Conservation (phyloP, 2,113 vertebrate genomes). For the Falco punctatus region DNA sequence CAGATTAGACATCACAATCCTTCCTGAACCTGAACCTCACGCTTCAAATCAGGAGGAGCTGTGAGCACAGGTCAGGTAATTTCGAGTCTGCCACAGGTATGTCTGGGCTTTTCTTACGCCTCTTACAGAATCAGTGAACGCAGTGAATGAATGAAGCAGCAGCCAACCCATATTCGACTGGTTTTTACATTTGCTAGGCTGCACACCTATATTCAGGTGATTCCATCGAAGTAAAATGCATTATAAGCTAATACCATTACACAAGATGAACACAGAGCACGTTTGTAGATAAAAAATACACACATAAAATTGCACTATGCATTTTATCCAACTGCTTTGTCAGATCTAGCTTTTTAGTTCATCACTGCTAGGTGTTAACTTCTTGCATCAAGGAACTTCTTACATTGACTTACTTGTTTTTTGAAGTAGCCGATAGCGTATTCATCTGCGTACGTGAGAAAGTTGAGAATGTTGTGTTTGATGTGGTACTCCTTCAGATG, state of each 20-base stretch:
- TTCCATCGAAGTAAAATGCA: background rate
- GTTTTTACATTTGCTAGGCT: background rate
- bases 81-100: background rate
- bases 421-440: conserved; percentile 99
- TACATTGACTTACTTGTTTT: conserved; percentile 86
- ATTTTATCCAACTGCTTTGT: background rate
- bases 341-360: background rate
- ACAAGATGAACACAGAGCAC: background rate
- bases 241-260: background rate
- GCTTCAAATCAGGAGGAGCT: background rate
- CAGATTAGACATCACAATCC: background rate
- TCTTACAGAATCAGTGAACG: background rate
- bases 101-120: background rate
- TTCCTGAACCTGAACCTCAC: background rate
- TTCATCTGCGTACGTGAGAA: conserved; percentile 98
- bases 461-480: conserved; percentile 96
- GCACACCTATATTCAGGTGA: background rate
- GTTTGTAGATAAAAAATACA: background rate
- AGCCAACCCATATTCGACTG: background rate
- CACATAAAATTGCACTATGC: background rate
- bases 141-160: background rate
- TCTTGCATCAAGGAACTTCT: background rate
- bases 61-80: background rate
- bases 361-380: background rate
- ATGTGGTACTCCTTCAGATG: conserved; percentile 99